phyloP scores from a whole-genome alignment of 1,140 invertebrate genomes.

The Papilio machaon region DNA sequence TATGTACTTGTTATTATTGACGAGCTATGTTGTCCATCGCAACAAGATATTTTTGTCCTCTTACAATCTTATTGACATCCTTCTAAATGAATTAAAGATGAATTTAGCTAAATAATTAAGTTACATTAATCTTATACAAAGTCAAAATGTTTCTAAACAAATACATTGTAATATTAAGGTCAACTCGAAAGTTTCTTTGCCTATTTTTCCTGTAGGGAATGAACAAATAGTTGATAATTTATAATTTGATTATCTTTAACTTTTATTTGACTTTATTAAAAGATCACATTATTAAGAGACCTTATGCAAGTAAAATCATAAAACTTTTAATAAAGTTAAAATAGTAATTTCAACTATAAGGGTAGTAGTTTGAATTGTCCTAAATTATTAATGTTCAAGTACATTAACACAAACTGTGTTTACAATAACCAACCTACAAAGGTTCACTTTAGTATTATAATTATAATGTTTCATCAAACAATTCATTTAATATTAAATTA shows the following conservation, averaged over 20 bases:
- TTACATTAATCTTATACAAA: conserved; percentile 5
- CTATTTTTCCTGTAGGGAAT: background rate
- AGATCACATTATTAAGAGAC: background rate
- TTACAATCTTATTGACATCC: conserved; percentile 2
- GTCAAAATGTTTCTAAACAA: conserved; percentile 24
- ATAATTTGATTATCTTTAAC: conserved; percentile 34
- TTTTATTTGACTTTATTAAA: conserved; percentile 29
- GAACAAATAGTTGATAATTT: conserved; percentile 35
- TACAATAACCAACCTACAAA: background rate
- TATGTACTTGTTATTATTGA: conserved; percentile 72
- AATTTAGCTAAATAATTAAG: background rate
- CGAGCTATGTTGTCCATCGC: conserved; percentile 42
- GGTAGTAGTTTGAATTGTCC: background rate
- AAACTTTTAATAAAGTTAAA: conserved; percentile 15
- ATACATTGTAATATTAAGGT: conserved; percentile 30
- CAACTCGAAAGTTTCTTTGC: conserved; percentile 1
- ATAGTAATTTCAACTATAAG: background rate
- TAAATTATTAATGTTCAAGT: background rate
- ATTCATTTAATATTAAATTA: background rate
- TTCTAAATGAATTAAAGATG: background rate
- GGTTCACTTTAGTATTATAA: background rate
- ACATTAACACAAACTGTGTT: background rate
- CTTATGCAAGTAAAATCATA: background rate
- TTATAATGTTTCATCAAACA: background rate
- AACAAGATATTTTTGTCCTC: conserved; percentile 22